Conservation (phyloP, 2,888 invertebrate species). For the Muschampia plurimacula region DNA sequence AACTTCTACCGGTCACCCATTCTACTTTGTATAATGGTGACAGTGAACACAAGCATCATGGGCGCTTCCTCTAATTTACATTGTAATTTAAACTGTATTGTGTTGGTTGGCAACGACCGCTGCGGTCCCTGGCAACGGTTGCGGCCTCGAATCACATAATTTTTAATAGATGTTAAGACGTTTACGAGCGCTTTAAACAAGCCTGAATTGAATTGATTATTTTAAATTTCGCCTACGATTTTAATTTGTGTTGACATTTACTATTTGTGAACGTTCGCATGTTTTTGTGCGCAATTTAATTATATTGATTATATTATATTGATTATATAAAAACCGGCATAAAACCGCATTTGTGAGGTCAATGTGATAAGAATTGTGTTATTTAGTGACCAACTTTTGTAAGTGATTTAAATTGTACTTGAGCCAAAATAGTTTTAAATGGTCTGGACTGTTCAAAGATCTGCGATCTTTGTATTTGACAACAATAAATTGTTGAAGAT, state of each 20-base stretch:
- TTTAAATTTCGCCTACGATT: constrained; percentile 27
- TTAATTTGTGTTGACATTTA: constrained; percentile 20
- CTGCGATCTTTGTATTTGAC: constrained; percentile 78
- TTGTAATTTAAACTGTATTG: constrained; percentile 16
- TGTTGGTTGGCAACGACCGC: constrained; percentile 35
- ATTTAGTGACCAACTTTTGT: neutral
- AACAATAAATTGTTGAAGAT: constrained; percentile 79
- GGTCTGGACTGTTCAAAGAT: constrained; percentile 66
- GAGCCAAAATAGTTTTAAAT: constrained; percentile 53
- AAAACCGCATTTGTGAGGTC: constrained; percentile 1
- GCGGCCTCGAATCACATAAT: constrained; percentile 36
- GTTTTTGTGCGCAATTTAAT: neutral
- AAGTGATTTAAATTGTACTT: neutral
- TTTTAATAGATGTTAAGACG: constrained; percentile 38
- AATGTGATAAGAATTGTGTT: neutral
- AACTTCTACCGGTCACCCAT: neutral
- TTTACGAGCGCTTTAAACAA: constrained; percentile 39
- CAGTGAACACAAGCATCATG: neutral
- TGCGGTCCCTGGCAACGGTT: constrained; percentile 36
- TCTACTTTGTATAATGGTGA: neutral
- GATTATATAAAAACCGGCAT: neutral
- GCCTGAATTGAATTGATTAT: constrained; percentile 46
- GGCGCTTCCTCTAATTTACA: neutral
- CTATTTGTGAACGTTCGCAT: constrained; percentile 11
- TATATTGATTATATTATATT: neutral